Conservation (phyloP, 1,140 invertebrate genomes). For the Drosophila kepulauana region DNA sequence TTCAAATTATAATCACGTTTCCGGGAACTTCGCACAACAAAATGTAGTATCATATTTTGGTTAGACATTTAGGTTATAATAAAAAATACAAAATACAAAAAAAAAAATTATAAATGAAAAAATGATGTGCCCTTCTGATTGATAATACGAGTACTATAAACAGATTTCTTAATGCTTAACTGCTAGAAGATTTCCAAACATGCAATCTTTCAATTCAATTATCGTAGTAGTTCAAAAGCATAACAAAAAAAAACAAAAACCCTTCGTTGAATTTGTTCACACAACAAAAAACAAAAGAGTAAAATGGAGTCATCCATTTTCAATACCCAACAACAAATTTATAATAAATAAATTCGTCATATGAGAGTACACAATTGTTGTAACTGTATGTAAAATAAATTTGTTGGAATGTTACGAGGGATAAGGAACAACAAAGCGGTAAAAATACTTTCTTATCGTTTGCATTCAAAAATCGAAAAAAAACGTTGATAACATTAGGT, state of each 20-base stretch:
- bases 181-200: slow-evolving; percentile 31
- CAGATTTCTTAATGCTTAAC: slow-evolving; percentile 35
- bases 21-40: slow-evolving; percentile 13
- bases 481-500: too few relatives aligned
- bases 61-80: slow-evolving; percentile 41
- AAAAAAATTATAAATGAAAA: slow-evolving; percentile 14
- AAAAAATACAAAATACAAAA: slow-evolving; percentile 13
- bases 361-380: slow-evolving; percentile 30
- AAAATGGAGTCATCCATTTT: slow-evolving; percentile 28
- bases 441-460: too few relatives aligned
- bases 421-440: too few relatives aligned
- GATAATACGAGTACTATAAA: slow-evolving; percentile 31
- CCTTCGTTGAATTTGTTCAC: slow-evolving; percentile 45
- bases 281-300: neutral
- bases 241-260: slow-evolving; percentile 19
- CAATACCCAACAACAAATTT: slow-evolving; percentile 29
- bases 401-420: too few relatives aligned
- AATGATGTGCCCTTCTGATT: slow-evolving; percentile 48
- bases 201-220: slow-evolving; percentile 44
- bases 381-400: too few relatives aligned
- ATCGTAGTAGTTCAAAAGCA: slow-evolving; percentile 35
- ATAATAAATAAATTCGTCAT: slow-evolving; percentile 41
- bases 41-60: slow-evolving; percentile 18
- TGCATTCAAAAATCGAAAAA: too few relatives aligned
- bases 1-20: slow-evolving; percentile 21